Conservation (phyloP, 2,797 vertebrate genomes). For the Hephaestus fuliginosus region DNA sequence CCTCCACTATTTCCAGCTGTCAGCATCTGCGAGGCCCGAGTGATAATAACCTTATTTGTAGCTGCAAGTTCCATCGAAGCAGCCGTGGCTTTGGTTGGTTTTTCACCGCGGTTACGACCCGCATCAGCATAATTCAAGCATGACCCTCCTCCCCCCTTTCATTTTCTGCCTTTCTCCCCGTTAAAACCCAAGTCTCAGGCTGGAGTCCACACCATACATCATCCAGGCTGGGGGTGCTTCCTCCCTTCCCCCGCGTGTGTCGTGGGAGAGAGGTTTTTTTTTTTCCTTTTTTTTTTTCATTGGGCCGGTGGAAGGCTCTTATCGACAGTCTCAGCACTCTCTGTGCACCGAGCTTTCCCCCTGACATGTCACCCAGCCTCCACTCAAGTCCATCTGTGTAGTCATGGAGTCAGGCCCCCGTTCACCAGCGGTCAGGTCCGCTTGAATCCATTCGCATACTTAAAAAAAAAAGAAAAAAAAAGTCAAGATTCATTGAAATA, state of each 20-base stretch:
- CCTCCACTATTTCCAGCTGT: slow-evolving; percentile 51
- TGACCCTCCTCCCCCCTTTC: slow-evolving; percentile 80
- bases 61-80: slow-evolving; percentile 54
- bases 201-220: slow-evolving; percentile 84
- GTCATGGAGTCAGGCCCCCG: slow-evolving; percentile 39
- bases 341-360: slow-evolving; percentile 47
- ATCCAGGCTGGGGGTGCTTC: slow-evolving; percentile 68
- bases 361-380: slow-evolving; percentile 64
- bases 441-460: slow-evolving; percentile 22
- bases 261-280: slow-evolving; percentile 59
- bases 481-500: not conserved
- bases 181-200: slow-evolving; percentile 75
- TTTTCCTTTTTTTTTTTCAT: slow-evolving; percentile 33
- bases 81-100: slow-evolving; percentile 57
- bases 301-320: slow-evolving; percentile 59
- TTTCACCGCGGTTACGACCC: slow-evolving; percentile 69
- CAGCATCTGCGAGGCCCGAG: slow-evolving; percentile 54
- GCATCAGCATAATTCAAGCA: slow-evolving; percentile 88
- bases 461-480: not conserved
- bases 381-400: slow-evolving; percentile 52
- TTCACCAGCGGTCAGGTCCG: slow-evolving; percentile 56
- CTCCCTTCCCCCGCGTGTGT: slow-evolving; percentile 67
- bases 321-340: slow-evolving; percentile 72
- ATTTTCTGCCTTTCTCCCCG: slow-evolving; percentile 76
- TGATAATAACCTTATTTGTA: slow-evolving; percentile 77